Conservation (phyloP, 2,797 vertebrate species). For the Melopsittacus undulatus region DNA sequence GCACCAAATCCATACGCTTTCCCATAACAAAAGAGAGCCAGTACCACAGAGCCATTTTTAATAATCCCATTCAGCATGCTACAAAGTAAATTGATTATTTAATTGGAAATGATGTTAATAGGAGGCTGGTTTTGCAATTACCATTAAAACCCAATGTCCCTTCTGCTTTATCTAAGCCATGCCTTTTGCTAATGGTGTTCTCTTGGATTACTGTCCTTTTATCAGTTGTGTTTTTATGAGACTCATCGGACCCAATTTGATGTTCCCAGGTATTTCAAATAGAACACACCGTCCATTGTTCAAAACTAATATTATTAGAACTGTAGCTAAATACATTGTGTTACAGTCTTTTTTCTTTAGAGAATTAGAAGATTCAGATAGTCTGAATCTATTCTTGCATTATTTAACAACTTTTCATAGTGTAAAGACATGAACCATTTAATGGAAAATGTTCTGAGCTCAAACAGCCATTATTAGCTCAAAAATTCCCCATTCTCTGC, state of each 20-base stretch:
- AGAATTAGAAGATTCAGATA: not conserved
- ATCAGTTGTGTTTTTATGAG: conserved; percentile 25
- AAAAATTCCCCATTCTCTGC: not conserved
- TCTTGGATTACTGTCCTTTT: not conserved
- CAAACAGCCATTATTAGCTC: not conserved
- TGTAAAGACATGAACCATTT: not conserved
- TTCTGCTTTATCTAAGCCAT: not conserved
- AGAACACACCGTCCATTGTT: not conserved
- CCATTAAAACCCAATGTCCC: not conserved
- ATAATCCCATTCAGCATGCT: not conserved
- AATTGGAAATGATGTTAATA: conserved; percentile 22
- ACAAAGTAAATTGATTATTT: not conserved
- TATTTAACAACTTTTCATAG: not conserved
- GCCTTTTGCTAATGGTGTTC: conserved; percentile 5
- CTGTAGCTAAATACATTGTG: not conserved
- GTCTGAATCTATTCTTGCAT: not conserved
- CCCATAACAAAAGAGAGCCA: not conserved
- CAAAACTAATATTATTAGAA: conserved; percentile 2
- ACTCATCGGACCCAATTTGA: not conserved
- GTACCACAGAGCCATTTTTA: not conserved
- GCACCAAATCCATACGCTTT: not conserved
- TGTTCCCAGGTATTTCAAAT: conserved; percentile 44
- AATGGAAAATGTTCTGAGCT: not conserved
- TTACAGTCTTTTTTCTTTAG: not conserved
- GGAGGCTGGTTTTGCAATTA: not conserved